Conservation (phyloP, 2,797 vertebrate species). For the Naso thynnoides region DNA sequence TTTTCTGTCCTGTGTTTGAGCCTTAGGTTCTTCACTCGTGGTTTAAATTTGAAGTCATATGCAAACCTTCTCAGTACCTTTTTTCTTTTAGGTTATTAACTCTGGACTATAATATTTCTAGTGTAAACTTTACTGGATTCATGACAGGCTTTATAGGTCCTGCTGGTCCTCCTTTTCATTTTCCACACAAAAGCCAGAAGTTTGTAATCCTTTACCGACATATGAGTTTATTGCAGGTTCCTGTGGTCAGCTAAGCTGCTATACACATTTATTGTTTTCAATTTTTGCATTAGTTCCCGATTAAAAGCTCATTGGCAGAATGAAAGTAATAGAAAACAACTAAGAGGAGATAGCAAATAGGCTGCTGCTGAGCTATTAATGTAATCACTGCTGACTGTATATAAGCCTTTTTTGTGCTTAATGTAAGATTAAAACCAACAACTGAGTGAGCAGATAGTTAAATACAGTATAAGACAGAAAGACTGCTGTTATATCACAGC, state of each 20-base stretch:
- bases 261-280: neutral
- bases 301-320: neutral
- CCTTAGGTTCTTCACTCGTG: neutral
- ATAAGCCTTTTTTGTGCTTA: neutral
- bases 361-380: neutral
- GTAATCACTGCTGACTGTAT: constrained; percentile 8
- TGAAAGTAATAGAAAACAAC: constrained; percentile 26
- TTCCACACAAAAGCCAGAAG: neutral
- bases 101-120: neutral
- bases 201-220: neutral
- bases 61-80: neutral
- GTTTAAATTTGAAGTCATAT: neutral
- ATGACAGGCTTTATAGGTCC: neutral
- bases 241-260: neutral
- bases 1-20: neutral
- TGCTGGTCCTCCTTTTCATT: neutral
- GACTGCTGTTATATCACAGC: neutral
- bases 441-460: neutral
- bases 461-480: neutral
- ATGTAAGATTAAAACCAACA: neutral
- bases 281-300: neutral
- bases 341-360: neutral
- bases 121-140: neutral
- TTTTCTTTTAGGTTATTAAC: neutral
- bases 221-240: neutral